Evolutionary conservation across 2,888 invertebrate genomes (phyloP).

Genomic region (Lamellibrachia columna): DNA sequence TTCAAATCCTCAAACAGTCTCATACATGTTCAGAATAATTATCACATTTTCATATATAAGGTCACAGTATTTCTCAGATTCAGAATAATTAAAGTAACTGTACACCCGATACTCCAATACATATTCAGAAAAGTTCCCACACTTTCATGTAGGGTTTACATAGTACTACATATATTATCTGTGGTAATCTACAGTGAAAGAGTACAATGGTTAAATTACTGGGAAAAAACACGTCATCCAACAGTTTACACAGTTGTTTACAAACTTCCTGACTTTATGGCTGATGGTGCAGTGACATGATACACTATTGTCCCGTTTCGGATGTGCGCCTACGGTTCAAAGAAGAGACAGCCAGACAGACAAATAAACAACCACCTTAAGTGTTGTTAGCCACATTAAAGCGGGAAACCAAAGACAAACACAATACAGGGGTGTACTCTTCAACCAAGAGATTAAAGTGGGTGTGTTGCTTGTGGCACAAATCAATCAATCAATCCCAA

Average conservation of each 20-base stretch:
- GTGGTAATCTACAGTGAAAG: background rate
- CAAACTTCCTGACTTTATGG: background rate
- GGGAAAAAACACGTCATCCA: background rate
- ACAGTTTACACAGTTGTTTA: conserved; percentile 10
- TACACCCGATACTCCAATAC: background rate
- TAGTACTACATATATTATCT: background rate
- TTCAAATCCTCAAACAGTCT: no score
- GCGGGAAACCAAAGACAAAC: background rate
- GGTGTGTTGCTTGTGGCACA: background rate
- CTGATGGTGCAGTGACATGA: background rate
- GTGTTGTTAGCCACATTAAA: background rate
- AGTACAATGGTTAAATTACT: background rate
- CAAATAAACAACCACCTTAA: background rate
- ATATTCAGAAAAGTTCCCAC: background rate
- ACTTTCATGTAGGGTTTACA: background rate
- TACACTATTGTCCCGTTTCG: background rate
- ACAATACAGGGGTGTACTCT: background rate
- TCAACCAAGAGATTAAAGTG: background rate
- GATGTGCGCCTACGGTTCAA: background rate
- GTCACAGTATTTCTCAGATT: background rate
- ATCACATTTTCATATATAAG: no score
- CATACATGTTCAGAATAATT: no score
- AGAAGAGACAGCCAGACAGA: background rate
- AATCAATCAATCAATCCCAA: background rate
- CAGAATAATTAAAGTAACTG: background rate